Evolutionary conservation across 1,140 invertebrate species (phyloP), one percentile per base, ranked within the genome.

Genomic region (Lysiphlebus fabarum): DNA sequence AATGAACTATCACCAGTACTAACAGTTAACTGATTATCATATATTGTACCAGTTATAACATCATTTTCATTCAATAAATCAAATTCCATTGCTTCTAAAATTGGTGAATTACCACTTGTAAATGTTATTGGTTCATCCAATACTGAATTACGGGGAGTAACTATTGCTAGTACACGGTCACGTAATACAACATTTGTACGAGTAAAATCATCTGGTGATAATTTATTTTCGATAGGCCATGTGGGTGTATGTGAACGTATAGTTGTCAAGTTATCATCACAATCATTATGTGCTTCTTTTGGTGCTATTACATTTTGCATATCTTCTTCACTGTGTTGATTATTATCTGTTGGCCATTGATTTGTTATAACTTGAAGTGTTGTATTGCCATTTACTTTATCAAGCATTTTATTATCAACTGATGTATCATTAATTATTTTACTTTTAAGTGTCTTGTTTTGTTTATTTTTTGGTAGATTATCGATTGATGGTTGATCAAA

Each of bases 71-170:
- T 38, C 1, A 55, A 26, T 14, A 60, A 42, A 9, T 34, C 58
- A 49, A 49, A 60, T 47, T 60, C 34, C 17, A 53, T 11, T 17
- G 43, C 14, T 7, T 55, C 58, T 12, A 38, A 5, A 9, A 11
- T 37, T 42, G 58, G 58, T 9, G 53, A 60, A 36, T 60, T 56
- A 7, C 40, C 34, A 4, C 5, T 47, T 1, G 34, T 49, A 26
- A 60, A 60, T 7, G 53, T n/a, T 12, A 60, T 49, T 33, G 58
- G 58, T 43, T 60, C 58, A 43, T 60, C 58, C 9, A 60, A 43
- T 34, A 60, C 40, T 40, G 51, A 49, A 41, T 55, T 60, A 40
- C 53, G 40, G 4, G 44, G 37, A 12, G 38, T 49, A 12, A 55
- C 58, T 17, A 38, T 45, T 11, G 40, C 44, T 11, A 60, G 36